These are phyloP conservation scores for Sternotherus odoratus DNA, from an alignment of 2,797 vertebrate species.

Conservation along the genomic window DNA sequence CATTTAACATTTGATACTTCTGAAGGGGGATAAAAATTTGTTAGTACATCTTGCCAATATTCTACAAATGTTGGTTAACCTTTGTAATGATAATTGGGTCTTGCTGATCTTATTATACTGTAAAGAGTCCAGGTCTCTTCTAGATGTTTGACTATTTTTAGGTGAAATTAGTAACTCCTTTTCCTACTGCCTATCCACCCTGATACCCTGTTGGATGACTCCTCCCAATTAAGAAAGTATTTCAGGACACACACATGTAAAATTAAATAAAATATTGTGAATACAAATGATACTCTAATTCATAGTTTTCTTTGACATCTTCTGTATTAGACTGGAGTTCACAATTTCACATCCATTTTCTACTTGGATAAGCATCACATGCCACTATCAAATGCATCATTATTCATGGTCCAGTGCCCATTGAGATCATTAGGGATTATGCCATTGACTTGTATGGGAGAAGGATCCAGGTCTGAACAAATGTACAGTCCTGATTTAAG, in stretches of 20 bases:
- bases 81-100: not conserved
- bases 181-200: rapidly evolving
- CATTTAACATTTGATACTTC: conserved; percentile 14
- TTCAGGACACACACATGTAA: not conserved
- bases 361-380: not conserved
- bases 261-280: not conserved
- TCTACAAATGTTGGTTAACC: not conserved
- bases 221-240: not conserved
- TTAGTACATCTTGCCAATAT: not conserved
- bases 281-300: not conserved
- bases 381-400: not conserved
- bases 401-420: not conserved
- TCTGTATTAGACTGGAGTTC: rapidly evolving
- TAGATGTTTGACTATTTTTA: not conserved
- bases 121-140: not conserved
- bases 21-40: not conserved
- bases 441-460: not conserved
- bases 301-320: not conserved
- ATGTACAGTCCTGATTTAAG: not conserved
- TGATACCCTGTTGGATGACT: not conserved
- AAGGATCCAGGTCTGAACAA: not conserved
- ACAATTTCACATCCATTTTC: rapidly evolving
- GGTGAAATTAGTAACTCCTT: not conserved
- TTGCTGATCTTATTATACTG: not conserved
- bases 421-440: not conserved